These are phyloP conservation scores for Callipepla californica DNA, from an alignment of 2,113 vertebrate species.

Conservation along the genomic window DNA sequence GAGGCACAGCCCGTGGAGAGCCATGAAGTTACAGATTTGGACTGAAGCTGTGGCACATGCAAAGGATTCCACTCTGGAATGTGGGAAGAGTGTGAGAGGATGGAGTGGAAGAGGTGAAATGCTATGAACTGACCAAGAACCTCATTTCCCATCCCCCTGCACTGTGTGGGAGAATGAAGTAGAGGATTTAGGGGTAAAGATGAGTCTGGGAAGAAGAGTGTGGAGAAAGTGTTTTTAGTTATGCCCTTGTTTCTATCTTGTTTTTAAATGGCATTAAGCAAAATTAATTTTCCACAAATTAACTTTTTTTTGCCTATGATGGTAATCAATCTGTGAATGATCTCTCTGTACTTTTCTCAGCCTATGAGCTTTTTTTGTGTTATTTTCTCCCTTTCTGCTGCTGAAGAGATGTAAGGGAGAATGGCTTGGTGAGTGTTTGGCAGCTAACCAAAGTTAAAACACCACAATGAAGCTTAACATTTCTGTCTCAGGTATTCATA, in stretches of 20 bases:
- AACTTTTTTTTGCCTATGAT: neutral
- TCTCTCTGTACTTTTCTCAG: neutral
- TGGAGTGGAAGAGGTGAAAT: neutral
- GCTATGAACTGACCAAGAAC: fast-evolving
- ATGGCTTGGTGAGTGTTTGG: neutral
- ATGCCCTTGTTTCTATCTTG: neutral
- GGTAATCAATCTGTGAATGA: neutral
- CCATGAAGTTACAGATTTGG: neutral
- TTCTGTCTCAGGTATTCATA: neutral
- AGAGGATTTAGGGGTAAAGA: neutral
- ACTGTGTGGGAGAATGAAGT: neutral
- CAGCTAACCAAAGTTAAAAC: neutral
- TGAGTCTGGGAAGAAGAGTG: neutral
- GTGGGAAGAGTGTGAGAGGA: neutral
- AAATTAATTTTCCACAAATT: neutral
- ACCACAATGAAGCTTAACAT: neutral
- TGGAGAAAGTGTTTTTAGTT: fast-evolving
- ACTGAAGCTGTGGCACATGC: neutral
- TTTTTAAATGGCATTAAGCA: neutral
- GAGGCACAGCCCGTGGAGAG: neutral
- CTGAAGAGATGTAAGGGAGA: neutral
- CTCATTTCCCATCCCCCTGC: neutral
- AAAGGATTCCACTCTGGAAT: neutral
- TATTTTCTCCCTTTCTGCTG: fast-evolving
- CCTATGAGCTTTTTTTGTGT: neutral